Evolutionary conservation across 2,888 invertebrate genomes (phyloP).

Genomic region (Salticus scenicus): DNA sequence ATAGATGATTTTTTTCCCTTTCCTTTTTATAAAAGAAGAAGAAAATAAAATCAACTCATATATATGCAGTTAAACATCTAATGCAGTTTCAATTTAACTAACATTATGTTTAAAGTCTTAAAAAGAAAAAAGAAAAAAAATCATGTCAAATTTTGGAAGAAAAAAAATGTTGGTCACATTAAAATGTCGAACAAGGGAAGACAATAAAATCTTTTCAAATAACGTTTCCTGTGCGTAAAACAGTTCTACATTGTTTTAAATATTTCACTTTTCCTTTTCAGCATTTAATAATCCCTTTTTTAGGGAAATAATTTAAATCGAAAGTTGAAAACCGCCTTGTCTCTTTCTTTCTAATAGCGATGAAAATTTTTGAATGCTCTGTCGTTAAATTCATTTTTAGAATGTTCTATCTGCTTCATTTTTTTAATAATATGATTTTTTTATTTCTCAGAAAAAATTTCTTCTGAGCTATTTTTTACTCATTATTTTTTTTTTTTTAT

Average conservation of each 20-base stretch:
- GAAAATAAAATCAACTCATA: too few species aligned
- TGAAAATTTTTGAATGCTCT: constrained; percentile 11
- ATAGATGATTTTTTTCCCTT: too few species aligned
- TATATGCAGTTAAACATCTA: too few species aligned
- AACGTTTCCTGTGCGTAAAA: neutral
- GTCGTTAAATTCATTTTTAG: constrained; percentile 16
- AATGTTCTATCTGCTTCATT: neutral
- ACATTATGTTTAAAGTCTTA: too few species aligned
- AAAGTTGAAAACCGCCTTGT: neutral
- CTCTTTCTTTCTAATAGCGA: constrained; percentile 9
- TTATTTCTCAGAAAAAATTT: neutral
- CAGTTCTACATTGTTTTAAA: neutral
- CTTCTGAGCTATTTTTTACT: neutral
- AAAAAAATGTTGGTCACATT: too few species aligned
- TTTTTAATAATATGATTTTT: neutral
- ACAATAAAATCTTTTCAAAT: neutral
- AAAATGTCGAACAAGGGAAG: neutral
- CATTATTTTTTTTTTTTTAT: too few species aligned
- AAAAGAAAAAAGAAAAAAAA: too few species aligned
- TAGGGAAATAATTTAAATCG: constrained; percentile 2
- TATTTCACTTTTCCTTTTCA: constrained; percentile 4
- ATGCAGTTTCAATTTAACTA: too few species aligned
- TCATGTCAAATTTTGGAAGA: too few species aligned
- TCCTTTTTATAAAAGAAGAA: too few species aligned
- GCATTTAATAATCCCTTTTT: constrained; percentile 2